Evolutionary conservation across 1,140 invertebrate species (phyloP).

Genomic region (Asbolus verrucosus): DNA sequence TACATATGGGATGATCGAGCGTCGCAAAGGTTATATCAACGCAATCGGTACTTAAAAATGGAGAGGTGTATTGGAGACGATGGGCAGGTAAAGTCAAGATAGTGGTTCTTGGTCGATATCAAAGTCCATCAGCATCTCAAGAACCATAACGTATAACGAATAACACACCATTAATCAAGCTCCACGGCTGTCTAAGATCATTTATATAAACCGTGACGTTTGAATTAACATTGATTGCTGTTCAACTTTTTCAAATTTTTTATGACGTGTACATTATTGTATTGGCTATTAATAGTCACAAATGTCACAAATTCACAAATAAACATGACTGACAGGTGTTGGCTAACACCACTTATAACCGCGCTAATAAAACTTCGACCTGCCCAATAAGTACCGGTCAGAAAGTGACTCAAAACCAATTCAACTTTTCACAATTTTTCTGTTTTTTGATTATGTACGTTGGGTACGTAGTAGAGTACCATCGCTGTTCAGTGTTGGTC

Average conservation of each 20-base stretch:
- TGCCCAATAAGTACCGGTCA: neutral
- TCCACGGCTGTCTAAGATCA: slow-evolving; percentile 61
- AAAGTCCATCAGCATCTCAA: slow-evolving; percentile 54
- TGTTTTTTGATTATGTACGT: slow-evolving; percentile 21
- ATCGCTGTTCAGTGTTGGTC: slow-evolving; percentile 43
- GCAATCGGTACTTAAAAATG: slow-evolving; percentile 38
- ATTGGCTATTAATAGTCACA: slow-evolving; percentile 48
- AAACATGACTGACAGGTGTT: slow-evolving; percentile 21
- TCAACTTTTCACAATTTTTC: no score
- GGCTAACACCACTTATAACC: neutral
- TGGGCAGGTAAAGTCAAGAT: slow-evolving; percentile 34
- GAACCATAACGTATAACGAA: slow-evolving; percentile 54
- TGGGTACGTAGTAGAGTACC: slow-evolving; percentile 44
- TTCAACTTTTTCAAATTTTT: slow-evolving; percentile 54
- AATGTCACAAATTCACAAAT: slow-evolving; percentile 45
- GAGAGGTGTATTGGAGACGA: slow-evolving; percentile 22
- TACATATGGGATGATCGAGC: slow-evolving; percentile 11
- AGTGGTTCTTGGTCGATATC: slow-evolving; percentile 42
- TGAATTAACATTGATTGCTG: slow-evolving; percentile 64
- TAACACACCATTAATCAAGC: slow-evolving; percentile 61
- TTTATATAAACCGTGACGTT: slow-evolving; percentile 64
- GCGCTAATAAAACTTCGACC: neutral
- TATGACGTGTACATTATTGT: slow-evolving; percentile 53
- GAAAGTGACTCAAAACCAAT: no score
- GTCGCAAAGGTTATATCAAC: slow-evolving; percentile 32